These are phyloP conservation scores for Heliangelus exortis DNA, from an alignment of 2,797 vertebrate species.

Conservation along the genomic window DNA sequence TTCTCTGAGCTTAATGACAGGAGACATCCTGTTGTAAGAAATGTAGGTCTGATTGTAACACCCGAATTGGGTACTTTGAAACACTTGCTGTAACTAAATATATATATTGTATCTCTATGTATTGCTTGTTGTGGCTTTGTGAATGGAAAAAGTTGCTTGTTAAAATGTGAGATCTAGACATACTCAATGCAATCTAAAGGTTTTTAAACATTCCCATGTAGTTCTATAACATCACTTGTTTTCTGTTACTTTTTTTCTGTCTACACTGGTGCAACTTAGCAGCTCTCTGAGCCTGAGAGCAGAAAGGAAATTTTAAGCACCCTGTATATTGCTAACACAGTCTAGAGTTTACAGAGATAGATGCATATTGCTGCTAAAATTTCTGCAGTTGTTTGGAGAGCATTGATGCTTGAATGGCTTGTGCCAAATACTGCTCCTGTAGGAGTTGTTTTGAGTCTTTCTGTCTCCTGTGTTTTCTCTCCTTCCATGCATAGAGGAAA, in stretches of 20 bases:
- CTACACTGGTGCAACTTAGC: background rate
- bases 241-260: background rate
- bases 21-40: accelerated
- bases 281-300: background rate
- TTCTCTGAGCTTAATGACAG: background rate
- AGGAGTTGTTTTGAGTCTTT: background rate
- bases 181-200: background rate
- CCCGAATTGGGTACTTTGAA: background rate
- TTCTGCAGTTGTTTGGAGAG: background rate
- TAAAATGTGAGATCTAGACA: accelerated
- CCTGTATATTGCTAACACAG: background rate
- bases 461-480: background rate
- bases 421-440: background rate
- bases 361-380: background rate
- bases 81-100: background rate
- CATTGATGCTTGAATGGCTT: background rate
- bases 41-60: background rate
- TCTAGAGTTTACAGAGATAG: background rate
- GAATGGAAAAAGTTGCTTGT: background rate
- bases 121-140: background rate
- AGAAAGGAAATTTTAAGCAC: background rate
- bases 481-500: background rate
- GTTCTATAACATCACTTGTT: background rate
- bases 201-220: accelerated
- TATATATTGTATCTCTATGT: accelerated